phyloP scores from a whole-genome alignment of 2,797 vertebrate genomes.

The Monodelphis domestica region DNA sequence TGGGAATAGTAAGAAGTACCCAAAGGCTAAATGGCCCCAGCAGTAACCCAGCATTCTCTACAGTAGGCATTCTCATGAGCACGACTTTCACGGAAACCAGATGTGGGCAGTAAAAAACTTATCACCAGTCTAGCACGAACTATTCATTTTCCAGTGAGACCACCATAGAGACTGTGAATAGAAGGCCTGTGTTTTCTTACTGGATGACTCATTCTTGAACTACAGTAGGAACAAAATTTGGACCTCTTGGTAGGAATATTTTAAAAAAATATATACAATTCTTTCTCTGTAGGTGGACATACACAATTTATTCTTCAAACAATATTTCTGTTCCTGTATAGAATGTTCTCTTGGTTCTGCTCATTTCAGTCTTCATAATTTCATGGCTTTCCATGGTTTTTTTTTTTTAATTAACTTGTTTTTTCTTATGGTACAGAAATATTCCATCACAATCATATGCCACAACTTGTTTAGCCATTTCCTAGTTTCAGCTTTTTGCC shows the following conservation, averaged over 20 bases:
- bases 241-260: conserved; percentile 49
- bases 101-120: conserved; percentile 75
- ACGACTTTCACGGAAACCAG: conserved; percentile 69
- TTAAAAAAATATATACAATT: conserved; percentile 51
- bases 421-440: too few relatives aligned
- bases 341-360: too few relatives aligned
- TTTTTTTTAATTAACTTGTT: too few relatives aligned
- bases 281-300: too few relatives aligned
- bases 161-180: conserved; percentile 73
- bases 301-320: too few relatives aligned
- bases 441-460: too few relatives aligned
- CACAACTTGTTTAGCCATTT: too few relatives aligned
- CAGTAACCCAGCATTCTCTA: conserved; percentile 45
- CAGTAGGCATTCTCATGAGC: conserved; percentile 66
- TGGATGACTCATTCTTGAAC: conserved; percentile 68
- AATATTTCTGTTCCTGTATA: too few relatives aligned
- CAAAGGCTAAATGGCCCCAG: conserved; percentile 19
- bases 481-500: too few relatives aligned
- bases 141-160: conserved; percentile 75
- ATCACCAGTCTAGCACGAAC: conserved; percentile 59
- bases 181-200: conserved; percentile 66
- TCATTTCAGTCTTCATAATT: too few relatives aligned
- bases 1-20: conserved; percentile 30
- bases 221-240: conserved; percentile 60
- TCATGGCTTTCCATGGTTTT: too few relatives aligned